Conservation (phyloP, 2,797 vertebrate genomes). For the Hyperoplus lanceolatus region DNA sequence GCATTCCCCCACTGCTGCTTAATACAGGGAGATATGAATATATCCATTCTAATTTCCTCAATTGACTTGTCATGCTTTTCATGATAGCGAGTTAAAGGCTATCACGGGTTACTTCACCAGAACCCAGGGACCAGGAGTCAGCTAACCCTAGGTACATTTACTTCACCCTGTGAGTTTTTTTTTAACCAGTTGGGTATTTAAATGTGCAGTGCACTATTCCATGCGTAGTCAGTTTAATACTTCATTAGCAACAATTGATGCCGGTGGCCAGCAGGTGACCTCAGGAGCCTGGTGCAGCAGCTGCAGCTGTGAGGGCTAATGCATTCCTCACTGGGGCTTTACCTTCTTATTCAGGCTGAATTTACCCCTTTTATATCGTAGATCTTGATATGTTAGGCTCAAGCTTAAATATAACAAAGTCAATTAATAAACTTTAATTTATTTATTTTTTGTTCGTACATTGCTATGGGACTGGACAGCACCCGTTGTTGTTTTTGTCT, state of each 20-base stretch:
- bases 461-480: constrained; percentile 54
- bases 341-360: constrained; percentile 31
- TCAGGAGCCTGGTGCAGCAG: constrained; percentile 56
- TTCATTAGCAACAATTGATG: constrained; percentile 62
- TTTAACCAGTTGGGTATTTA: constrained; percentile 24
- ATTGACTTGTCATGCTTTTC: constrained; percentile 71
- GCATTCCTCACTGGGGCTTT: constrained; percentile 29
- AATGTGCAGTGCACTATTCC: constrained; percentile 18
- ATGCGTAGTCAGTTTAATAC: constrained; percentile 49
- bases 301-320: constrained; percentile 47
- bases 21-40: constrained; percentile 72
- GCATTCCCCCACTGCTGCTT: constrained; percentile 64
- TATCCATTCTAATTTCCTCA: constrained; percentile 77
- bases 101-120: constrained; percentile 31
- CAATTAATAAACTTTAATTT: constrained; percentile 43
- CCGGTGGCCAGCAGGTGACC: constrained; percentile 59
- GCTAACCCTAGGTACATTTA: constrained; percentile 15
- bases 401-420: constrained; percentile 51
- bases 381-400: constrained; percentile 21
- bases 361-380: constrained; percentile 17
- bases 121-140: constrained; percentile 26
- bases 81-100: constrained; percentile 28
- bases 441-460: constrained; percentile 31
- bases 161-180: not conserved
- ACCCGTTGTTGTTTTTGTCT: constrained; percentile 58